phyloP scores from a whole-genome alignment of 1,140 invertebrate genomes.

The Drosophila varians region DNA sequence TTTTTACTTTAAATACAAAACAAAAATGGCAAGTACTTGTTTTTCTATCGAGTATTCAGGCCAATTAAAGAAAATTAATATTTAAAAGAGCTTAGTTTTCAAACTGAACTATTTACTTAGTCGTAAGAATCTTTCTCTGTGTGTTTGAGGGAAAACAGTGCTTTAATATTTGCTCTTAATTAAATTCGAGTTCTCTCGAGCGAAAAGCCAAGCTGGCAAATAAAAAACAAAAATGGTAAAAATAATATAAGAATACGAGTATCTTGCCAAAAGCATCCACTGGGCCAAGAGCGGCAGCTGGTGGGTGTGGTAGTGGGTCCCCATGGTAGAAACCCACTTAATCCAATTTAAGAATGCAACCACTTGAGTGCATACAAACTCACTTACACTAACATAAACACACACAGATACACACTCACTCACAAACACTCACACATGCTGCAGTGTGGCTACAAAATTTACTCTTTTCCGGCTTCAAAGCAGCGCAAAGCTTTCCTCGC shows the following conservation, averaged over 20 bases:
- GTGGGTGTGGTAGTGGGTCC: slow-evolving; percentile 1
- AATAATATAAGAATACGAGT: slow-evolving; percentile 21
- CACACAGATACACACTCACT: background rate
- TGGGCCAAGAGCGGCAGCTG: slow-evolving; percentile 1
- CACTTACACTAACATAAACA: background rate
- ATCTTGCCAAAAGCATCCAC: slow-evolving; percentile 34
- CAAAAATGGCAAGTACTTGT: background rate
- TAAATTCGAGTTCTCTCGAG: slow-evolving; percentile 67
- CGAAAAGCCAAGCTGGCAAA: slow-evolving; percentile 53
- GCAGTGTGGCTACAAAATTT: slow-evolving; percentile 15
- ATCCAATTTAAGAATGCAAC: slow-evolving; percentile 79
- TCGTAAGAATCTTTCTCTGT: slow-evolving; percentile 14
- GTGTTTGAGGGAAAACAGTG: slow-evolving; percentile 40
- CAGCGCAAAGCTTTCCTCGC: slow-evolving; percentile 35
- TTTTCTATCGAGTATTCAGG: too few species aligned
- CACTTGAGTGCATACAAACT: slow-evolving; percentile 65
- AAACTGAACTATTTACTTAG: background rate
- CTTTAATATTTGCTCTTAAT: slow-evolving; percentile 78
- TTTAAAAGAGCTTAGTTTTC: background rate
- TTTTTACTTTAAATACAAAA: background rate
- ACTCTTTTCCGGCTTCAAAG: slow-evolving; percentile 41
- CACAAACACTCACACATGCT: slow-evolving; percentile 1
- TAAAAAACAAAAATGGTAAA: slow-evolving; percentile 32
- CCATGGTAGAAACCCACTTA: slow-evolving; percentile 69
- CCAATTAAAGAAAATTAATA: background rate